Conservation (phyloP, 2,888 invertebrate species). For the Cosmia pyralina region DNA sequence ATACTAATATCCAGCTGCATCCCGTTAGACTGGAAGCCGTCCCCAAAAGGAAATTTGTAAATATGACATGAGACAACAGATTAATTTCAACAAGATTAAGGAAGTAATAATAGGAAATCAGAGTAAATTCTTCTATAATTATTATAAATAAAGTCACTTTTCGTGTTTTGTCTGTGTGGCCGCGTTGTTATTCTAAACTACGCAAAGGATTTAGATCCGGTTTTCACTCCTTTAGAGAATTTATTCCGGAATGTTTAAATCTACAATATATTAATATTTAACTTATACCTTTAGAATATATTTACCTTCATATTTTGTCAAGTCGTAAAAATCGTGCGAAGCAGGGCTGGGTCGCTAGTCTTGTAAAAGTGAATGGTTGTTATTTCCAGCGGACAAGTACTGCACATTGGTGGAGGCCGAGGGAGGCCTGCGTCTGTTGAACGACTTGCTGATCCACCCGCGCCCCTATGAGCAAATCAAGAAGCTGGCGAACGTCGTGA, state of each 20-base stretch:
- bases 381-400: slow-evolving; percentile 96
- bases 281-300: too few relatives aligned
- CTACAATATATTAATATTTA: too few relatives aligned
- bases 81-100: neutral
- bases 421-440: slow-evolving; percentile 94
- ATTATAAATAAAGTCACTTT: too few relatives aligned
- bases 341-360: too few relatives aligned
- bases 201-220: too few relatives aligned
- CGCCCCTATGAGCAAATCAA: slow-evolving; percentile 92
- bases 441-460: slow-evolving; percentile 91
- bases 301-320: too few relatives aligned
- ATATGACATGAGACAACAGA: neutral
- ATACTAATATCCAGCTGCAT: neutral
- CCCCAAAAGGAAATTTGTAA: neutral
- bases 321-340: too few relatives aligned
- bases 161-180: too few relatives aligned
- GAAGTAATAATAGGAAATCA: neutral
- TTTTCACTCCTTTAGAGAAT: too few relatives aligned
- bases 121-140: neutral
- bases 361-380: neutral
- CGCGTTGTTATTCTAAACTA: too few relatives aligned
- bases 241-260: too few relatives aligned
- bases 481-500: slow-evolving; percentile 92
- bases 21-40: neutral
- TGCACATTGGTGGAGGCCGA: slow-evolving; percentile 96